Percentiles rank a stretch among this genome's conserved stretches.
Evolutionary conservation across 2,888 invertebrate genomes (phyloP).

Genomic region (Boloria selene): DNA sequence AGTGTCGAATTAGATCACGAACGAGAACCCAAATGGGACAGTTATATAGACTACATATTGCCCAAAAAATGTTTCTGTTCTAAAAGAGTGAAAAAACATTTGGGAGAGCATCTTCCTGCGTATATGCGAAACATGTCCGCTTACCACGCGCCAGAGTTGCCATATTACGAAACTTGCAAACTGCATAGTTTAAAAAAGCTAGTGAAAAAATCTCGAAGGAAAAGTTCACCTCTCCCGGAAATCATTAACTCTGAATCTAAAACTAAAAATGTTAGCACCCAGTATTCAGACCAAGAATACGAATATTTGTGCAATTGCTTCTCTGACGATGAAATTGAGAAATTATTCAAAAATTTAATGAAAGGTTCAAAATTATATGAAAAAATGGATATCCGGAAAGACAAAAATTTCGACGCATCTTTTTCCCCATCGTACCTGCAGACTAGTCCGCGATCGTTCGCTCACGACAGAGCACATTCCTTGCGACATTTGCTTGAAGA

Average conservation of each 20-base stretch:
- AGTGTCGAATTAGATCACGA: conserved; percentile 51
- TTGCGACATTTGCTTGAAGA: conserved; percentile 52
- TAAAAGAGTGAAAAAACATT: conserved; percentile 61
- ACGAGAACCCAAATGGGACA: conserved; percentile 67
- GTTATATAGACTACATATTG: conserved; percentile 56
- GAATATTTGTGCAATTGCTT: conserved; percentile 63
- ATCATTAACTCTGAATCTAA: conserved; percentile 44
- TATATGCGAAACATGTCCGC: conserved; percentile 65
- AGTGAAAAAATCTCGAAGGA: conserved; percentile 53
- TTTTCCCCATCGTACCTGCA: conserved; percentile 46
- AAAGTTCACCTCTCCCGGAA: conserved; percentile 38
- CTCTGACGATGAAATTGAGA: conserved; percentile 55
- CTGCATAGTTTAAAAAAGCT: conserved; percentile 52
- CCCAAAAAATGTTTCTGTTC: conserved; percentile 58
- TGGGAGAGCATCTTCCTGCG: conserved; percentile 62
- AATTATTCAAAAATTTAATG: conserved; percentile 44
- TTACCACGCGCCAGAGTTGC: conserved; percentile 55
- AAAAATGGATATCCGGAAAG: conserved; percentile 33
- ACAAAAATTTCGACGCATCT: conserved; percentile 46
- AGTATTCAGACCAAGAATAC: conserved; percentile 59
- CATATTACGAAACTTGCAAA: conserved; percentile 61
- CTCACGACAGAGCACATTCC: conserved; percentile 53
- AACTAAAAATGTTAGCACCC: conserved; percentile 55
- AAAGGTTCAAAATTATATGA: conserved; percentile 37
- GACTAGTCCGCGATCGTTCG: conserved; percentile 49